These are phyloP conservation scores for Sycophila sp. DNA, from an alignment of 1,140 invertebrate species.

Conservation along the genomic window DNA sequence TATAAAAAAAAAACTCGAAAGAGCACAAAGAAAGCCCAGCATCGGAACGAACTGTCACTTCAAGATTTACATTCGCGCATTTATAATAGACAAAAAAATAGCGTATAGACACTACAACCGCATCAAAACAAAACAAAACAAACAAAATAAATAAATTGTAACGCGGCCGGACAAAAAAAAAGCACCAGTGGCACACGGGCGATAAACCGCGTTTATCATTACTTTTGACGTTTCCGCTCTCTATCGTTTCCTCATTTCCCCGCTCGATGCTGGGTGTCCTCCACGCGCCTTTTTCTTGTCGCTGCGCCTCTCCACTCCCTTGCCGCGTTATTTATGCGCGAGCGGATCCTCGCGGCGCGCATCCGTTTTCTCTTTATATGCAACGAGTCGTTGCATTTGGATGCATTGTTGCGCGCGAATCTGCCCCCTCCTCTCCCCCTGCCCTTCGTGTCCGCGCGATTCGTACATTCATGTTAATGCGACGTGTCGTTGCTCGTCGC, in stretches of 20 bases:
- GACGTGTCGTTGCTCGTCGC: too few species aligned
- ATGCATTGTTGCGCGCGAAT: background rate
- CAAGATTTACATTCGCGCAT: too few species aligned
- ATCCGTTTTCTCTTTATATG: background rate
- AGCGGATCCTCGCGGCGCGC: conserved; percentile 25
- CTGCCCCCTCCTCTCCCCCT: background rate
- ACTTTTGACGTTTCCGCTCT: background rate
- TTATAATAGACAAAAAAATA: too few species aligned
- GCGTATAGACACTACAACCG: too few species aligned
- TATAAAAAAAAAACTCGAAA: too few species aligned
- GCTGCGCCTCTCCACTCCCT: conserved; percentile 18
- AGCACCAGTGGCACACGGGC: too few species aligned
- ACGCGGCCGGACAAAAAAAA: too few species aligned
- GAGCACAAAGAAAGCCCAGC: too few species aligned
- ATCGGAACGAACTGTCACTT: too few species aligned
- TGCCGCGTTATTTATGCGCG: conserved; percentile 30
- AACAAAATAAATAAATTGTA: too few species aligned
- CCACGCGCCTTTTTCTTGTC: background rate
- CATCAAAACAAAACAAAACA: too few species aligned
- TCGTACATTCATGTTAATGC: too few species aligned
- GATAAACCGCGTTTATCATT: background rate
- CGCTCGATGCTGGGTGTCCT: background rate
- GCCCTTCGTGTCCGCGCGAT: background rate
- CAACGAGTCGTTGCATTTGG: background rate
- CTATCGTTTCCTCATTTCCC: background rate